These are phyloP conservation scores for Troglohyphantes excavatus DNA, from an alignment of 2,888 invertebrate species.

Conservation along the genomic window DNA sequence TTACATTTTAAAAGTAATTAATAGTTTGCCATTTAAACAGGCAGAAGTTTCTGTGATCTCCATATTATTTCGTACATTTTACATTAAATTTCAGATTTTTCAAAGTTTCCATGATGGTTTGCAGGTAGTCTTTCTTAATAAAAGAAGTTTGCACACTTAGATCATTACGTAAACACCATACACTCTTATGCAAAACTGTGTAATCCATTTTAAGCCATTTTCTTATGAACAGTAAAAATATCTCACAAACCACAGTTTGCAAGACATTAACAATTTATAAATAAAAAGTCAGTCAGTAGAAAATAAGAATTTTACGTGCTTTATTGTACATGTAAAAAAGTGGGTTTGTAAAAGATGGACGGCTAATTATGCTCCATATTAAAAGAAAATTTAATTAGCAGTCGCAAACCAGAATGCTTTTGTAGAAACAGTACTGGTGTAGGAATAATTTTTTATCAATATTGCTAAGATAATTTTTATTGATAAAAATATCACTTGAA, in stretches of 20 bases:
- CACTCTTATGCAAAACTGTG: neutral
- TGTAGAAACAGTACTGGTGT: neutral
- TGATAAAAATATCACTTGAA: slow-evolving; percentile 51
- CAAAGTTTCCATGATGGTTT: neutral
- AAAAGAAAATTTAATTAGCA: slow-evolving; percentile 9
- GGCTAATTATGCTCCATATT: neutral
- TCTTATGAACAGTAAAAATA: neutral
- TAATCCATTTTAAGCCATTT: neutral
- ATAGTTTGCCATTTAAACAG: neutral
- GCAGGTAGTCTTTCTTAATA: neutral
- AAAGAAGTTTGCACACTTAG: neutral
- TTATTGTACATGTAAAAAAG: slow-evolving; percentile 4
- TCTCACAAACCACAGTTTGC: neutral
- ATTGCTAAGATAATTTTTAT: slow-evolving; percentile 67
- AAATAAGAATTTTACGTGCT: slow-evolving; percentile 24
- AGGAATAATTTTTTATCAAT: slow-evolving; percentile 22
- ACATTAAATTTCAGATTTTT: neutral
- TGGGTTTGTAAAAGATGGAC: slow-evolving; percentile 42
- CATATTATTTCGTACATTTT: neutral
- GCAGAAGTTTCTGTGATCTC: slow-evolving; percentile 2
- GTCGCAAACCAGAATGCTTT: neutral
- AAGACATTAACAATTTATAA: neutral
- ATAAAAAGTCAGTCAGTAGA: neutral
- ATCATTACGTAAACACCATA: neutral
- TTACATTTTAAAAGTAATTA: neutral